phyloP scores from a whole-genome alignment of 2,113 vertebrate genomes.

The Fregetta grallaria region DNA sequence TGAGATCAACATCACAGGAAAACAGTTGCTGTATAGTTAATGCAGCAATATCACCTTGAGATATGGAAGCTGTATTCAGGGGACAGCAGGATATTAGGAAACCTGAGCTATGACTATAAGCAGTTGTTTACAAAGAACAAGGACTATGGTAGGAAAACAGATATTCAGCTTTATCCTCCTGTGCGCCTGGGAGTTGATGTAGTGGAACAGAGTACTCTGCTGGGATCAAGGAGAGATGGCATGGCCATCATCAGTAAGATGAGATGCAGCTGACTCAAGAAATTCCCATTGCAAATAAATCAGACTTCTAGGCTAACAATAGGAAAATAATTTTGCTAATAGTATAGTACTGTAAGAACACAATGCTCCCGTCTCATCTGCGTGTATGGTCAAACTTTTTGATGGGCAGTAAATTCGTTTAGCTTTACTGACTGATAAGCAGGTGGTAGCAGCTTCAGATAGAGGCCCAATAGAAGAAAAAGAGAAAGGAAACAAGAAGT shows the following conservation, averaged over 20 bases:
- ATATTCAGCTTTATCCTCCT: conserved; percentile 13
- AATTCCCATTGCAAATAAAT: conserved; percentile 32
- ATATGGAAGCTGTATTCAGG: neutral
- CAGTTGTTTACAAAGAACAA: conserved; percentile 25
- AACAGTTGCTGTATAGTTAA: neutral
- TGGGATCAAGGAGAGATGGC: conserved; percentile 20
- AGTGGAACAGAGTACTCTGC: conserved; percentile 43
- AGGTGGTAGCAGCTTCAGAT: neutral
- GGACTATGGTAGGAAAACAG: conserved; percentile 3
- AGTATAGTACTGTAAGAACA: neutral
- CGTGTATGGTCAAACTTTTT: neutral
- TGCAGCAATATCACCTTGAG: neutral
- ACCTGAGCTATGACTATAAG: conserved; percentile 1
- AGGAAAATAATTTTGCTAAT: neutral
- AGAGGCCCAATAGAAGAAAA: neutral
- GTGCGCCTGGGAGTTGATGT: conserved; percentile 1
- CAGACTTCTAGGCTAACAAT: neutral
- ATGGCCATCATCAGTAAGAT: conserved; percentile 31
- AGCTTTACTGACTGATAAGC: neutral
- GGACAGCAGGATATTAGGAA: conserved; percentile 5
- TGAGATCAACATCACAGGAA: neutral
- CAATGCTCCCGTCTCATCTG: neutral
- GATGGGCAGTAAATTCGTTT: neutral
- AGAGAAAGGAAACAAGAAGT: neutral
- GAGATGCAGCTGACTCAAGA: conserved; percentile 39